These are phyloP conservation scores for Rhinolophus ferrumequinum DNA, from an alignment of 2,113 vertebrate genomes.

Conservation along the genomic window DNA sequence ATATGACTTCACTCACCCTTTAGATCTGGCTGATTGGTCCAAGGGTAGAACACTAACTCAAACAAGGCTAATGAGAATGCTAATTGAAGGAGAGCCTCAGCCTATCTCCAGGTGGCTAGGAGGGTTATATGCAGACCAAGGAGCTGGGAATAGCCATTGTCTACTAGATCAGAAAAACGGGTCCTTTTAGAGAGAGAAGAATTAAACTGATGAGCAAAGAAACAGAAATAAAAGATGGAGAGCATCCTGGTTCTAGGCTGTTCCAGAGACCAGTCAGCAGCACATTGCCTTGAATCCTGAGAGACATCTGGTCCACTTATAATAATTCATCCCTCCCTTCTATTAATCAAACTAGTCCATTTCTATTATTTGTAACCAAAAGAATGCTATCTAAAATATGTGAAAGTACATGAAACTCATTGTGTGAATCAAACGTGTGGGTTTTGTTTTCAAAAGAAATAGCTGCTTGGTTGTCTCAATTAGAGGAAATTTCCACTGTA, in stretches of 20 bases:
- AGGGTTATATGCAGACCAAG: neutral
- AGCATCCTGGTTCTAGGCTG: neutral
- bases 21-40: neutral
- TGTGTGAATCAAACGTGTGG: neutral
- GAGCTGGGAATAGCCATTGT: neutral
- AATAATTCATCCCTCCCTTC: neutral
- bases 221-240: neutral
- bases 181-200: neutral
- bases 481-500: neutral
- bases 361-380: conserved; percentile 3
- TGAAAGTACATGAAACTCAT: neutral
- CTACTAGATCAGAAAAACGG: neutral
- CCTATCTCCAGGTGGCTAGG: neutral
- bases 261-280: neutral
- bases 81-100: neutral
- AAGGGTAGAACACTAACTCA: neutral
- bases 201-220: neutral
- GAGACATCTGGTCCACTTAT: neutral
- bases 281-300: neutral
- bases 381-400: conserved; percentile 7
- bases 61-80: neutral
- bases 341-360: neutral
- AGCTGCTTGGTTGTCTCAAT: neutral
- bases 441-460: conserved; percentile 24
- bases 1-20: neutral